phyloP scores from a whole-genome alignment of 2,888 invertebrate species.

The Phaedon cochleariae region DNA sequence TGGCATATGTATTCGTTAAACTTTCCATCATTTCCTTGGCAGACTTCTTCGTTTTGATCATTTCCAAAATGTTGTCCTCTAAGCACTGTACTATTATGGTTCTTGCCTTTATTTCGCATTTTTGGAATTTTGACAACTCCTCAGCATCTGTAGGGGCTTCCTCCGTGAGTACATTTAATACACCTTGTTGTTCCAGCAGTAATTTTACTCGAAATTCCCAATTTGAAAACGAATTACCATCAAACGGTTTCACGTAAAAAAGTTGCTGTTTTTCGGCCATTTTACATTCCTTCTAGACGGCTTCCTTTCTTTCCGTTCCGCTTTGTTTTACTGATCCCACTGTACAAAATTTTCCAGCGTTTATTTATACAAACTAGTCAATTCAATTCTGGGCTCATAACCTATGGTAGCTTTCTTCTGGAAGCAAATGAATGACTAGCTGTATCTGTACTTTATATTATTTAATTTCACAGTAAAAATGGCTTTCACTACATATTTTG shows the following conservation, averaged over 20 bases:
- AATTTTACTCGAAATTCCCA: background rate
- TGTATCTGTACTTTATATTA: no score
- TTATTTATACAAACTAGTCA: background rate
- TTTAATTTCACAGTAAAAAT: no score
- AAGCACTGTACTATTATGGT: conserved; percentile 9
- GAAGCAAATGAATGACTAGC: no score
- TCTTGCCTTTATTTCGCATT: background rate
- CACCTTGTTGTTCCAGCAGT: background rate
- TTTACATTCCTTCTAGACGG: background rate
- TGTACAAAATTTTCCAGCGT: background rate
- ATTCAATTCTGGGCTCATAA: background rate
- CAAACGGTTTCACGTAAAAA: background rate
- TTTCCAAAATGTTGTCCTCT: conserved; percentile 1
- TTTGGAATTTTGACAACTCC: background rate
- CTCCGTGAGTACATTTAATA: background rate
- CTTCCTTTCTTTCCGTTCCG: no score
- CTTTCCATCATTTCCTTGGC: background rate
- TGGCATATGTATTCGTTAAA: background rate
- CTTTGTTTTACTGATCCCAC: no score
- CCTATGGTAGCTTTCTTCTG: no score
- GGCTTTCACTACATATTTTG: no score
- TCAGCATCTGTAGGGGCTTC: background rate
- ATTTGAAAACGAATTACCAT: background rate
- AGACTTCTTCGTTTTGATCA: background rate
- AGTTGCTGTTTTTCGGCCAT: background rate